phyloP scores from a whole-genome alignment of 2,888 invertebrate genomes.

The Alloplasta piceator region DNA sequence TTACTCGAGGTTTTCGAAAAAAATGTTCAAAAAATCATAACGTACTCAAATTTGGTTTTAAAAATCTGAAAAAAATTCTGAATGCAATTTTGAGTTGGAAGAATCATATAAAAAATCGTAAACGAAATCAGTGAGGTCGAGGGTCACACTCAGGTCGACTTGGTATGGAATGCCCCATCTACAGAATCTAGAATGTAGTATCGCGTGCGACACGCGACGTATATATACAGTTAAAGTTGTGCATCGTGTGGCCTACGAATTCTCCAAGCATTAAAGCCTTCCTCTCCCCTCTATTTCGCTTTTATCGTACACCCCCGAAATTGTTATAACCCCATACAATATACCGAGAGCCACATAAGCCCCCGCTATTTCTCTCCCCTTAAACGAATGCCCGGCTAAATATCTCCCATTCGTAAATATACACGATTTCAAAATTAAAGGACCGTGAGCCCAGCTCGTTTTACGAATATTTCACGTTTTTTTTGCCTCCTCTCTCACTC shows the following conservation, averaged over 20 bases:
- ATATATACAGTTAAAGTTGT: slow-evolving; percentile 39
- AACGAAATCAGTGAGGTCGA: no score
- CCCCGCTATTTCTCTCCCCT: not conserved
- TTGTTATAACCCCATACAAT: slow-evolving; percentile 4
- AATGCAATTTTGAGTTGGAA: no score
- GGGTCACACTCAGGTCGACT: no score
- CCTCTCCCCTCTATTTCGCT: not conserved
- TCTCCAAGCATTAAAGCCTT: slow-evolving; percentile 29
- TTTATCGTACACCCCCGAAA: not conserved
- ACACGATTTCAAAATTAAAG: not conserved
- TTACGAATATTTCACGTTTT: not conserved
- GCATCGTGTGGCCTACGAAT: slow-evolving; percentile 9
- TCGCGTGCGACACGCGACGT: slow-evolving; percentile 66
- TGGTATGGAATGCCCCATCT: no score
- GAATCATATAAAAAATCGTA: no score
- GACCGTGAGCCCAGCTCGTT: not conserved
- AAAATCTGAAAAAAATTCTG: no score
- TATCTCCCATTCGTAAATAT: not conserved
- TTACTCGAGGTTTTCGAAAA: no score
- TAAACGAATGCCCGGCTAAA: slow-evolving; percentile 6
- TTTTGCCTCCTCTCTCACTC: not conserved
- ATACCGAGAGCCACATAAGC: not conserved
- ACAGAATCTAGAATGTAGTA: slow-evolving; percentile 6
- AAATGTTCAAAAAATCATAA: no score
- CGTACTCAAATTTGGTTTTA: no score